phyloP scores from a whole-genome alignment of 30 jellyfish, hydroid and myxozoan genomes.

The Turritopsis rubra region DNA sequence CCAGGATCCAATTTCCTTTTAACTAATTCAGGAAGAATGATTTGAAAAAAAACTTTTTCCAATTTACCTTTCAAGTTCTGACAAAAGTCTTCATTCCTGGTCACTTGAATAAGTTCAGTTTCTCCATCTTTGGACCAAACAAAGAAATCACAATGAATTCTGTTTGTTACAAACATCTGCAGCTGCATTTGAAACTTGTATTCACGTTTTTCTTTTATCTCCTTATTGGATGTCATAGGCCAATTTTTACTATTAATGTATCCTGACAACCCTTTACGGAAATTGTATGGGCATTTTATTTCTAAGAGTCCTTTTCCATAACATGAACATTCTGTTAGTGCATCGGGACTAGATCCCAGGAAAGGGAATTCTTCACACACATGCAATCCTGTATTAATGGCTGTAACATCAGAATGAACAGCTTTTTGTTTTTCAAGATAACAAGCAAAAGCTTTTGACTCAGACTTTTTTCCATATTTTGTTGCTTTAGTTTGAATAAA shows the following conservation, averaged over 20 bases:
- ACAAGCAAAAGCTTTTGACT: not conserved
- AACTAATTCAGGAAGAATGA: not conserved
- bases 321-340: not conserved
- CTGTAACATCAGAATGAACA: not conserved
- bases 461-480: not conserved
- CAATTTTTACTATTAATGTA: not conserved
- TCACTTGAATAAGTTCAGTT: not conserved
- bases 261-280: not conserved
- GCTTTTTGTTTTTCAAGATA: not conserved
- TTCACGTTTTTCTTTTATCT: conserved; percentile 4
- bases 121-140: not conserved
- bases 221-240: no score
- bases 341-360: conserved; percentile 4
- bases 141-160: not conserved
- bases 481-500: not conserved
- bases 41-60: not conserved
- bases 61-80: not conserved
- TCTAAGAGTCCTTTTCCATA: not conserved
- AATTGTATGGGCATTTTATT: not conserved
- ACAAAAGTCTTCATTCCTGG: not conserved
- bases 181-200: not conserved
- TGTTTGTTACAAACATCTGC: not conserved
- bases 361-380: not conserved
- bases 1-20: not conserved
- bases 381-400: not conserved